Percentiles rank a stretch among this genome's conserved stretches.
phyloP scores from a whole-genome alignment of 2,113 vertebrate species.

The Sapajus apella region DNA sequence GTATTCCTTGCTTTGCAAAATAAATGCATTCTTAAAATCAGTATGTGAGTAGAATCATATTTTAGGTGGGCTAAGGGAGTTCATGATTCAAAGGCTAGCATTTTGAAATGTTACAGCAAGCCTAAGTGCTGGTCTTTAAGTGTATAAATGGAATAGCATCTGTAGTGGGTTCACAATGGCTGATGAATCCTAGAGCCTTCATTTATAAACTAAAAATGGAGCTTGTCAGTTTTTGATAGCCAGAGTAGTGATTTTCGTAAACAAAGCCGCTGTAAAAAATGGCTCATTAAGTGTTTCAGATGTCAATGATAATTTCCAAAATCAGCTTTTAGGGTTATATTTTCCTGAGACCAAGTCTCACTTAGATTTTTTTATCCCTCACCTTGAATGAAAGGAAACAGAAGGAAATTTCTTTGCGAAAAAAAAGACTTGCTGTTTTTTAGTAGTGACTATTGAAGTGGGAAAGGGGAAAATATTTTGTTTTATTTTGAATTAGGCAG shows the following conservation, averaged over 20 bases:
- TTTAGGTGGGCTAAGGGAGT: neutral
- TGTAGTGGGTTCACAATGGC: neutral
- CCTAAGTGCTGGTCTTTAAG: slow-evolving; percentile 16
- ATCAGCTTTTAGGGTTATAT: neutral
- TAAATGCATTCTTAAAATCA: slow-evolving; percentile 3
- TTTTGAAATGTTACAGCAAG: slow-evolving; percentile 17
- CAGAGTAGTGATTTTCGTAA: slow-evolving; percentile 18
- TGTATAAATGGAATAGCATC: neutral
- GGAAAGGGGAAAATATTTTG: neutral
- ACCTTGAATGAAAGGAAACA: slow-evolving; percentile 22
- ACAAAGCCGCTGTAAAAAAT: slow-evolving; percentile 23
- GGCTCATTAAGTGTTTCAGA: slow-evolving; percentile 15
- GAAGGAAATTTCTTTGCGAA: slow-evolving; percentile 21
- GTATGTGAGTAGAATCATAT: neutral
- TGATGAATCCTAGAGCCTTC: neutral
- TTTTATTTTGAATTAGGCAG: slow-evolving; percentile 5
- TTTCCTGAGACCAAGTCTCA: neutral
- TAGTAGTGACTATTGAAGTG: neutral
- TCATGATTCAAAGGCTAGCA: slow-evolving; percentile 14
- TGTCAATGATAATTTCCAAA: slow-evolving; percentile 38
- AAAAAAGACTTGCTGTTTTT: slow-evolving; percentile 25
- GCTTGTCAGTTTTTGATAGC: slow-evolving; percentile 42
- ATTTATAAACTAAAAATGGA: slow-evolving; percentile 35
- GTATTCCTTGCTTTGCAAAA: slow-evolving; percentile 28
- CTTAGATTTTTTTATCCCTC: neutral